Evolutionary conservation across 2,888 invertebrate genomes (phyloP).

Genomic region (Drosophila fungiperda): DNA sequence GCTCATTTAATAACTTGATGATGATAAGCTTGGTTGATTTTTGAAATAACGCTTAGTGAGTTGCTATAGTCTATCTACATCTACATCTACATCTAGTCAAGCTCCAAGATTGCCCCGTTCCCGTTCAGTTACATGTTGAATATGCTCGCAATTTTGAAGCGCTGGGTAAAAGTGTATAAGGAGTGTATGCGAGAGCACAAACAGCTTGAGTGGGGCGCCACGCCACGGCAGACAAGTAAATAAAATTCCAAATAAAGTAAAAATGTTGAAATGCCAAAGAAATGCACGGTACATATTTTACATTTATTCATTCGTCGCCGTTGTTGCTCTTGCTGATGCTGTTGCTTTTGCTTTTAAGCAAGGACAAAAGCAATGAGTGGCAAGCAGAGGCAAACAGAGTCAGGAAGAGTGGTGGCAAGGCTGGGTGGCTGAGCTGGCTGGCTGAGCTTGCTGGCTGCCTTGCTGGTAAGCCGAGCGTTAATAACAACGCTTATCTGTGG

Average conservation of each 20-base stretch:
- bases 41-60: not conserved
- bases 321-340: constrained; percentile 22
- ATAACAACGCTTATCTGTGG: constrained; percentile 82
- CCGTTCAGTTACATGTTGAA: not conserved
- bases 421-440: constrained; percentile 6
- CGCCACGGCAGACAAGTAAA: constrained; percentile 62
- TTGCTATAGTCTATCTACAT: constrained; percentile 15
- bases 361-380: constrained; percentile 60
- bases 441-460: constrained; percentile 42
- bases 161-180: constrained; percentile 21
- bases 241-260: constrained; percentile 71
- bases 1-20: not conserved
- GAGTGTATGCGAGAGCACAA: constrained; percentile 22
- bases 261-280: constrained; percentile 77
- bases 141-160: constrained; percentile 1
- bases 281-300: constrained; percentile 79
- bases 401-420: not conserved
- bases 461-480: constrained; percentile 80
- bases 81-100: constrained; percentile 26
- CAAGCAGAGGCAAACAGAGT: not conserved
- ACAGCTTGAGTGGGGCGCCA: constrained; percentile 37
- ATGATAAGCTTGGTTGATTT: not conserved
- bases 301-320: constrained; percentile 74
- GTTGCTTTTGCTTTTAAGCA: constrained; percentile 39
- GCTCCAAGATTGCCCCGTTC: not conserved